Percentiles rank a stretch among this genome's conserved stretches.
phyloP scores from a whole-genome alignment of 2,888 invertebrate genomes.

The Crioceris asparagi region DNA sequence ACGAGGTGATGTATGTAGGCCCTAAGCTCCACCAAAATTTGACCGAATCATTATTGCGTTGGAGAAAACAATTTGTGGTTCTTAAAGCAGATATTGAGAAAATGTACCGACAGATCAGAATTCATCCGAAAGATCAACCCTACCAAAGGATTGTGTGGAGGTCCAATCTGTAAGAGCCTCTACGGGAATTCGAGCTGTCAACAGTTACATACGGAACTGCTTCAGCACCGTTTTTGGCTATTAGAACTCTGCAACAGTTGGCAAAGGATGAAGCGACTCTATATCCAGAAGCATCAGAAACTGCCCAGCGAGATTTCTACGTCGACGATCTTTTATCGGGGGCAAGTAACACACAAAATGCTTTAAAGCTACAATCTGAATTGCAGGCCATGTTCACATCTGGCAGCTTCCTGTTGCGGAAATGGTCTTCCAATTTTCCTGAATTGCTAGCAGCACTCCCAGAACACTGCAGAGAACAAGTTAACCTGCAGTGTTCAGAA shows the following conservation, averaged over 20 bases:
- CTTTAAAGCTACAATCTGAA: not conserved
- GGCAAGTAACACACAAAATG: not conserved
- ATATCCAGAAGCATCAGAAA: not conserved
- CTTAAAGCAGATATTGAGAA: slow-evolving; percentile 7
- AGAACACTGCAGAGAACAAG: not conserved
- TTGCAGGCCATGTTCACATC: not conserved
- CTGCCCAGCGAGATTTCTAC: not conserved
- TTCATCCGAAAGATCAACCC: slow-evolving; percentile 5
- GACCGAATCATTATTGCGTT: too few species aligned
- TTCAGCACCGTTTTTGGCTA: slow-evolving; percentile 9
- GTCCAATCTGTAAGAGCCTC: not conserved
- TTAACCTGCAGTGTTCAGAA: not conserved
- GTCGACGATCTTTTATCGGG: not conserved
- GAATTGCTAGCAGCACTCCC: not conserved
- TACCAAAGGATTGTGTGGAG: slow-evolving; percentile 13
- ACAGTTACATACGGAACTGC: slow-evolving; percentile 12
- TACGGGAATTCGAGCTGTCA: slow-evolving; percentile 3
- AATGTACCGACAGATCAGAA: slow-evolving; percentile 10
- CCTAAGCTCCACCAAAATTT: slow-evolving; percentile 12
- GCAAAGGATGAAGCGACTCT: not conserved
- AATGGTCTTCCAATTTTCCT: not conserved
- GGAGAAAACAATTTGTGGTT: slow-evolving; percentile 6
- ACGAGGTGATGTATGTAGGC: slow-evolving; percentile 10
- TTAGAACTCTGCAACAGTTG: not conserved
- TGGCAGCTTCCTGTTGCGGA: not conserved